These are phyloP conservation scores for Mesorhabditis spiculigera DNA, from an alignment of 2,888 invertebrate genomes.

Conservation along the genomic window DNA sequence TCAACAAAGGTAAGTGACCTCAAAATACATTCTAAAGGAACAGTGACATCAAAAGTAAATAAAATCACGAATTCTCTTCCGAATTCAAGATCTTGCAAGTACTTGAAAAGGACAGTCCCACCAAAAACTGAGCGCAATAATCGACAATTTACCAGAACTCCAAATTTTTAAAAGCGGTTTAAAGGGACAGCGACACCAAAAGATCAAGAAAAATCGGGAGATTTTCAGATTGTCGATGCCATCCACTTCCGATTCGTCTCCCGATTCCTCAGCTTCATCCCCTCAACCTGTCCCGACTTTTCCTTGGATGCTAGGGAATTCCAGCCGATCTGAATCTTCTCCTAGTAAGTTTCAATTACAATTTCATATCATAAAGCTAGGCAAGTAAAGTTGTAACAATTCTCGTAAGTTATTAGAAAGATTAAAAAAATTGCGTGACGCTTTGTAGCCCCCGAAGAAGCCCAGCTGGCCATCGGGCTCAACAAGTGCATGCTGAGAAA, in stretches of 20 bases:
- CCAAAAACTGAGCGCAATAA: too few relatives aligned
- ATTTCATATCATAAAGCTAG: too few relatives aligned
- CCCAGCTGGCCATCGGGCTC: constrained; percentile 28
- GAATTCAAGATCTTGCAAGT: too few relatives aligned
- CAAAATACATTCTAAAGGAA: too few relatives aligned
- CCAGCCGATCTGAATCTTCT: too few relatives aligned
- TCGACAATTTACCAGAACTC: background rate
- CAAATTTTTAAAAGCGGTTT: background rate
- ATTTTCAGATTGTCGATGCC: constrained; percentile 19
- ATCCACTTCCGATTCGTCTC: constrained; percentile 29
- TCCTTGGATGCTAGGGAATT: constrained; percentile 17
- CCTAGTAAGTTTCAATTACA: too few relatives aligned
- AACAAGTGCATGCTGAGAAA: constrained; percentile 72
- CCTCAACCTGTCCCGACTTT: constrained; percentile 33
- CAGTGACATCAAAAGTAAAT: too few relatives aligned
- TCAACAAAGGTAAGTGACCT: constrained; percentile 33
- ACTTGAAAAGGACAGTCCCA: too few relatives aligned
- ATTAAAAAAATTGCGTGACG: background rate
- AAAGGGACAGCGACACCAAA: background rate
- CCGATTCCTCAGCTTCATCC: constrained; percentile 36
- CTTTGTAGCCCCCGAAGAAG: constrained; percentile 16
- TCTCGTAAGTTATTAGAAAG: too few relatives aligned
- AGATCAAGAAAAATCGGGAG: background rate
- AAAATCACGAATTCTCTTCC: too few relatives aligned
- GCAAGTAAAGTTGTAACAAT: too few relatives aligned